Evolutionary conservation across 2,797 vertebrate species (phyloP).

Genomic region (Neomorphus geoffroyi): DNA sequence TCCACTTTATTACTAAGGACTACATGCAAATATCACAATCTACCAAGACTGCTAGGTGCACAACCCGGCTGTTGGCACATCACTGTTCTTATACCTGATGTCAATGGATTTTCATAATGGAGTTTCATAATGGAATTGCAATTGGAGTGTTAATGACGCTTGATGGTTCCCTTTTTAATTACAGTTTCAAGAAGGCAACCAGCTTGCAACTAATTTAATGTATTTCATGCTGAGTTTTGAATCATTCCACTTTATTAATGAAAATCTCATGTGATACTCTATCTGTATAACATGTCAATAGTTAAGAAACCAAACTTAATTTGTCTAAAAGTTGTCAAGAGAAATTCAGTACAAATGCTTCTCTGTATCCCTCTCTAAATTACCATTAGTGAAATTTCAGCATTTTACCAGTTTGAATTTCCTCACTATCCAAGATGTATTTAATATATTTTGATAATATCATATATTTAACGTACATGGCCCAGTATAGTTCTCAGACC

Average conservation of each 20-base stretch:
- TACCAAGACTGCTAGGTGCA: accelerated
- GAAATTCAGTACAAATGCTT: background rate
- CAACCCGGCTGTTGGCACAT: background rate
- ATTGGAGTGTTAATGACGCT: background rate
- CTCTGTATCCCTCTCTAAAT: background rate
- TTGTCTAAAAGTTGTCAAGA: background rate
- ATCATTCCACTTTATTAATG: slow-evolving; percentile 35
- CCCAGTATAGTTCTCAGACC: background rate
- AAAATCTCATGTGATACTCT: background rate
- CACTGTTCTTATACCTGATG: background rate
- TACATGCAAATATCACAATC: too few species aligned
- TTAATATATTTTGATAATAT: background rate
- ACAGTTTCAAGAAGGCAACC: background rate
- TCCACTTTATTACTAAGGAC: background rate
- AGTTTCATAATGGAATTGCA: background rate
- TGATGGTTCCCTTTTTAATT: slow-evolving; percentile 12
- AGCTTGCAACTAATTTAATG: background rate
- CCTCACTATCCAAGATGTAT: background rate
- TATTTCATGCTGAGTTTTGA: slow-evolving; percentile 17
- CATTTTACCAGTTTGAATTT: background rate
- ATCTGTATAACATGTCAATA: background rate
- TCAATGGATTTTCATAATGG: background rate
- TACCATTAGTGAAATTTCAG: background rate
- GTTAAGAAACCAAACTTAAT: background rate
- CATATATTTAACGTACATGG: background rate